Conservation (phyloP, 2,113 vertebrate genomes). For the Archilochus colubris region DNA sequence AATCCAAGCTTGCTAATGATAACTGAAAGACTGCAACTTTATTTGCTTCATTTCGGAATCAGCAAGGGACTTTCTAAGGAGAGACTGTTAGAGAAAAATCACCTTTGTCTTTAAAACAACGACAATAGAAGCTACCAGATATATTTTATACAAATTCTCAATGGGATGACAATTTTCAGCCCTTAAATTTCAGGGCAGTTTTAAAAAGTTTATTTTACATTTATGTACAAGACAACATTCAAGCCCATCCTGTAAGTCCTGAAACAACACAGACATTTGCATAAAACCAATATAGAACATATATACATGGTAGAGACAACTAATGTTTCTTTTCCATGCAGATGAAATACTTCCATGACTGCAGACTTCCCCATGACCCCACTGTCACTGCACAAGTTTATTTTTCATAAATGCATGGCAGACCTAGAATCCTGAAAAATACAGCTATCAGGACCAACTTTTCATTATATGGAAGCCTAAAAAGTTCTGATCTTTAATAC, state of each 20-base stretch:
- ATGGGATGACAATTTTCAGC: neutral
- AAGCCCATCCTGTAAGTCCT: neutral
- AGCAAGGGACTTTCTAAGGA: neutral
- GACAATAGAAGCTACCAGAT: neutral
- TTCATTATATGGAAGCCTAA: neutral
- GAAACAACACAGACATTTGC: neutral
- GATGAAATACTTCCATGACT: neutral
- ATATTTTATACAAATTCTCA: neutral
- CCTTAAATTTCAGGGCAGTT: neutral
- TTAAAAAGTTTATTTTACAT: neutral
- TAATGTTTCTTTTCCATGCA: neutral
- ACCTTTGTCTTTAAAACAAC: neutral
- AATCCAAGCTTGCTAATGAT: neutral
- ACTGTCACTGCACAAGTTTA: neutral
- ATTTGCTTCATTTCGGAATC: neutral
- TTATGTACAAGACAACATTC: accelerated
- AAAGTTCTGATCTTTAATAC: neutral
- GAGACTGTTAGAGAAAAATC: neutral
- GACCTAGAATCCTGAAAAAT: neutral
- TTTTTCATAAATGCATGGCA: neutral
- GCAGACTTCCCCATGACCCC: neutral
- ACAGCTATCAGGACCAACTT: neutral
- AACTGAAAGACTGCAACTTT: neutral
- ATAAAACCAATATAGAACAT: neutral
- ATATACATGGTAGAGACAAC: neutral